These are phyloP conservation scores for Passer domesticus DNA, from an alignment of 2,113 vertebrate species.

Conservation along the genomic window DNA sequence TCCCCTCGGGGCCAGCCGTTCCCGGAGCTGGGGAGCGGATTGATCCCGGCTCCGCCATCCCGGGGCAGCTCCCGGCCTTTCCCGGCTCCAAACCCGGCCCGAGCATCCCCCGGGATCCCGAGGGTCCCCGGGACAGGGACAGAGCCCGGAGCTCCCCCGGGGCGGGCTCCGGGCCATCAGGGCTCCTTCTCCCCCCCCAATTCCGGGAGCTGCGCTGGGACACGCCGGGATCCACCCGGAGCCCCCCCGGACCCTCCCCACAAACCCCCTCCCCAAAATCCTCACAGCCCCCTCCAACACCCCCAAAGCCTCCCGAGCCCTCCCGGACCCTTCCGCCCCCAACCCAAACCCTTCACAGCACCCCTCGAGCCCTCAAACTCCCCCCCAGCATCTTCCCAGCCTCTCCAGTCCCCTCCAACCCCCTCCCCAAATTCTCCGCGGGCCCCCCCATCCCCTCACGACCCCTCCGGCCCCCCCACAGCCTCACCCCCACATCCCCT, in stretches of 20 bases:
- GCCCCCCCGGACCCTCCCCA: accelerated
- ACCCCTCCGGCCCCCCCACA: too few species aligned
- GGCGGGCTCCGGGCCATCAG: not conserved
- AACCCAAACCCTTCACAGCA: not conserved
- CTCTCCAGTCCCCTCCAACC: not conserved
- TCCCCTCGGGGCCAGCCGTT: not conserved
- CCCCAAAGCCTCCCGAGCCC: not conserved
- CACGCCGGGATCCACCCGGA: not conserved
- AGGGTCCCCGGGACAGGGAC: not conserved
- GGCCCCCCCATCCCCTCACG: too few species aligned
- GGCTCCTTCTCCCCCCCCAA: not conserved
- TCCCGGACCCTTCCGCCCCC: not conserved
- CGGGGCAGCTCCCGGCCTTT: not conserved
- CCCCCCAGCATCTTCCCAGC: not conserved
- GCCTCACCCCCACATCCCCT: too few species aligned
- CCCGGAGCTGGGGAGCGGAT: not conserved
- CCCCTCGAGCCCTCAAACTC: not conserved
- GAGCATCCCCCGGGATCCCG: not conserved
- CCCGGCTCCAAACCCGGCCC: not conserved
- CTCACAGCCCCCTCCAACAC: not conserved
- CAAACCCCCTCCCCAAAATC: not conserved
- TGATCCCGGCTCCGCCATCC: not conserved
- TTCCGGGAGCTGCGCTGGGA: not conserved
- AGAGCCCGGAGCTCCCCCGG: not conserved
- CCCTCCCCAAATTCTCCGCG: too few species aligned